Percentiles rank a stretch among this genome's conserved stretches.
Conservation (phyloP, 2,797 vertebrate genomes). For the Craterocephalus amniculus region DNA sequence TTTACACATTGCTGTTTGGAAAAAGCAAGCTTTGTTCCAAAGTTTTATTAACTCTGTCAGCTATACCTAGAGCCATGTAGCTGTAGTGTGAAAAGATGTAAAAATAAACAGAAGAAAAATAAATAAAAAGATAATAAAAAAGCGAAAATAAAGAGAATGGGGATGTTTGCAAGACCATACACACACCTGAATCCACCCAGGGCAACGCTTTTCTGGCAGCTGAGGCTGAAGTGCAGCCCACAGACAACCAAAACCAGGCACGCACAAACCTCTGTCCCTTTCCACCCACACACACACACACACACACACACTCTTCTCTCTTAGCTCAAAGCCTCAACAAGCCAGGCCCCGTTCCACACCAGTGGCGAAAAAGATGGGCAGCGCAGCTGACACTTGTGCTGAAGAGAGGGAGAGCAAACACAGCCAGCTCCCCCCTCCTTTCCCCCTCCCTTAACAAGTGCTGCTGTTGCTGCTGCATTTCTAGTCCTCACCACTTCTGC, state of each 20-base stretch:
- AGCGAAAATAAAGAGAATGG: neutral
- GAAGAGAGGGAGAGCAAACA: slow-evolving; percentile 61
- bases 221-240: slow-evolving; percentile 38
- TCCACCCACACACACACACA: slow-evolving; percentile 12
- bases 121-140: slow-evolving; percentile 3
- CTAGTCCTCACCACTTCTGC: slow-evolving; percentile 60
- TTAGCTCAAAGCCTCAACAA: slow-evolving; percentile 59
- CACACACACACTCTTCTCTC: slow-evolving; percentile 41
- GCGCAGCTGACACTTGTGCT: slow-evolving; percentile 77
- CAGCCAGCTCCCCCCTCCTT: slow-evolving; percentile 49
- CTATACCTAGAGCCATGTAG: slow-evolving; percentile 23
- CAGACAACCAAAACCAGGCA: slow-evolving; percentile 20
- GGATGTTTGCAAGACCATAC: slow-evolving; percentile 24
- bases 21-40: slow-evolving; percentile 19
- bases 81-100: slow-evolving; percentile 6
- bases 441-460: slow-evolving; percentile 48
- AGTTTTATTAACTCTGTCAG: slow-evolving; percentile 52
- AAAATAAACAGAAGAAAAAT: neutral
- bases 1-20: slow-evolving; percentile 33
- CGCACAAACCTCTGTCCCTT: slow-evolving; percentile 19
- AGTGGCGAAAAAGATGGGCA: slow-evolving; percentile 74
- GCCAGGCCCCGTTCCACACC: slow-evolving; percentile 71
- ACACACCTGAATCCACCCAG: slow-evolving; percentile 62
- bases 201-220: slow-evolving; percentile 54
- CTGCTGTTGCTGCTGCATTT: slow-evolving; percentile 64